Conservation (phyloP, 53 echinoderm and acorn worm genomes). For the Luidia sarsii region DNA sequence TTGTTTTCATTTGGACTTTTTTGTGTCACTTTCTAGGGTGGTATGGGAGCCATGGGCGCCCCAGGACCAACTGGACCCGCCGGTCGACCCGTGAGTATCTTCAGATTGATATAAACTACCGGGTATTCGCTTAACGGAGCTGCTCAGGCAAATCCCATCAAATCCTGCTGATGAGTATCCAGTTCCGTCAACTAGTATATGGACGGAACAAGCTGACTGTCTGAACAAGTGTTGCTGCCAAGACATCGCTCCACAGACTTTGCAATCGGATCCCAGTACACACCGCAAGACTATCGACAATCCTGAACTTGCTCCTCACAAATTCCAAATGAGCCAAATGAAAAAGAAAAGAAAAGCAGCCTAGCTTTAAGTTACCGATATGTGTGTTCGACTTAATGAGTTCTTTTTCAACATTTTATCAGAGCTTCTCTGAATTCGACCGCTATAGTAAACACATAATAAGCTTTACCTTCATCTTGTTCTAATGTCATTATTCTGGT, state of each 20-base stretch:
- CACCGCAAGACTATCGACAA: too few species aligned
- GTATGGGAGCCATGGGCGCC: conserved; percentile 45
- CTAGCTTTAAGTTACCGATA: too few species aligned
- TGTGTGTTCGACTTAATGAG: background rate
- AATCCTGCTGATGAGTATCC: background rate
- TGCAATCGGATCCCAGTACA: background rate
- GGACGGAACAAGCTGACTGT: background rate
- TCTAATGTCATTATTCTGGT: background rate
- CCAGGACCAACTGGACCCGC: conserved; percentile 49
- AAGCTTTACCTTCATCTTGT: background rate
- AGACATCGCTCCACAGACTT: background rate
- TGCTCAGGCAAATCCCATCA: background rate
- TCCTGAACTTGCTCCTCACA: too few species aligned
- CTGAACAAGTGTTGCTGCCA: background rate
- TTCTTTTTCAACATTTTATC: background rate
- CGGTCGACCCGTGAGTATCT: conserved; percentile 36
- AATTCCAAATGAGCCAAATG: too few species aligned
- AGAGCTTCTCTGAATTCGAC: background rate
- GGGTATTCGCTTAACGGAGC: too few species aligned
- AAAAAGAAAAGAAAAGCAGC: too few species aligned
- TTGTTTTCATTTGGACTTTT: too few species aligned
- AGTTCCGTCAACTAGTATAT: background rate
- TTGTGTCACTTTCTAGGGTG: conserved; percentile 11
- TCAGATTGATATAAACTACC: background rate
- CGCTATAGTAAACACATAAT: too few species aligned